Base-by-base conservation (phyloP, 2,113 vertebrate species). In the Nesospiza acunhae region DNA sequence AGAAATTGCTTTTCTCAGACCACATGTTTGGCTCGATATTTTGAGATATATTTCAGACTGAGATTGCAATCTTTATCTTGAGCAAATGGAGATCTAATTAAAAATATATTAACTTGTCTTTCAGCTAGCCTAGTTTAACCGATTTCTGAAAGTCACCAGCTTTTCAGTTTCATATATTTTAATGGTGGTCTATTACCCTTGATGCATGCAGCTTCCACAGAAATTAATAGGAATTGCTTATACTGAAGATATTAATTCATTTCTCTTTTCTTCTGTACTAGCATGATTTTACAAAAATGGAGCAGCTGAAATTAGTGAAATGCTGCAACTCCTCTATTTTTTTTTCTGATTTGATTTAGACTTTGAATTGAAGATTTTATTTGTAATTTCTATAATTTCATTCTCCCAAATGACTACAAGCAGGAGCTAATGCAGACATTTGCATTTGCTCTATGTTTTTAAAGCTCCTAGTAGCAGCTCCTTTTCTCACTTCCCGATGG, bases 31-130 rank as follows among this genome's bases (percentile, higher is more conserved):
- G 85, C 83, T 96, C 3, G 28, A 60, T 93, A 79, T 92, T 94
- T 96, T 78, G 88, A 95, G 88, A 86, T 90, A 75, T 44, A 66
- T 94, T 96, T 95, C 88, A 93, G 88, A 92, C 44, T 60, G 79
- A 73, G 60, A 92, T 68, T 92, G 76, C n/a, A 92, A 86, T 92
- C 87, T 93, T 96, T 94, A 63, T 93, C 92, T 89, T 81, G 68
- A 80, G 53, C 83, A 94, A 96, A 93, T 92, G 90, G 90, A 93
- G 63, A 78, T 81, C 59, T 90, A 94, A 96, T 95, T 96, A 91
- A 91, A 94, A 92, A 83, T 73, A 95, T 88, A 90, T 95, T 96
- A 95, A 84, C 63, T 83, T 84, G 85, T 94, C 89, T 91, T 81
- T 91, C 88, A 93, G 68, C 33, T 68, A 93, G 59, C 31, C 64